Base-by-base conservation (phyloP, 2,113 vertebrate genomes). In the Echinops telfairi region DNA sequence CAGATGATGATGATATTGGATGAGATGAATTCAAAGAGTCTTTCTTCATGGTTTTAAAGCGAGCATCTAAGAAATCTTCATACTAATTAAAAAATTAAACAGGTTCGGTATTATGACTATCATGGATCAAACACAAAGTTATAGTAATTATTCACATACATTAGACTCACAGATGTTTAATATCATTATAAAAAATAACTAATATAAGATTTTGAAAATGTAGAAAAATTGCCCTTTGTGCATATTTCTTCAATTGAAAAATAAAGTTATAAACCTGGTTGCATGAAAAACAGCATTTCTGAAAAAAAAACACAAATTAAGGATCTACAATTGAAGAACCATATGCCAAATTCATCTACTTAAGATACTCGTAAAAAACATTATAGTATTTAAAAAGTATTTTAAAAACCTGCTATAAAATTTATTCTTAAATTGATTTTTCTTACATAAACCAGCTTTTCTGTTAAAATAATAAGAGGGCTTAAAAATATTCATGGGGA, bases 11-110 rank as follows among this genome's bases (percentile, higher is more conserved):
- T 8, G 99, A 99, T 43, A 99, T 97, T 12, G 99, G 95, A 83
- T 98, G 99, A 93, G 99, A 99, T 17, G 99, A 99, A 97, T 99
- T 99, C 87, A 99, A 96, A 10, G 99, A 97, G 97, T 99, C 99
- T 97, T 98, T 99, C 94, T 97, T 98, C 98, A 99, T 96, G 40
- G 98, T 98, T 98, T 98, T 98, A 96, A 99, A 99, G 81, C 98
- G 98, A 80, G 98, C 96, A 70, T 96, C 97, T 95, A 99, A 97
- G 96, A 99, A 99, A 95, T 98, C 98, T 96, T 99, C 98, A 96
- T 98, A 98, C 99, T 99, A 96, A 36, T 97, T 64, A 96, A 96
- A 95, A 95, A 29, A 70, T 47, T n/a, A 91, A 91, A 93, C 7
- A 89, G 64, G 58, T 75, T 58, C 91, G 33, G 77, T 93, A 95